Conservation (phyloP, 2,888 invertebrate species). For the Leptopilina syphax region DNA sequence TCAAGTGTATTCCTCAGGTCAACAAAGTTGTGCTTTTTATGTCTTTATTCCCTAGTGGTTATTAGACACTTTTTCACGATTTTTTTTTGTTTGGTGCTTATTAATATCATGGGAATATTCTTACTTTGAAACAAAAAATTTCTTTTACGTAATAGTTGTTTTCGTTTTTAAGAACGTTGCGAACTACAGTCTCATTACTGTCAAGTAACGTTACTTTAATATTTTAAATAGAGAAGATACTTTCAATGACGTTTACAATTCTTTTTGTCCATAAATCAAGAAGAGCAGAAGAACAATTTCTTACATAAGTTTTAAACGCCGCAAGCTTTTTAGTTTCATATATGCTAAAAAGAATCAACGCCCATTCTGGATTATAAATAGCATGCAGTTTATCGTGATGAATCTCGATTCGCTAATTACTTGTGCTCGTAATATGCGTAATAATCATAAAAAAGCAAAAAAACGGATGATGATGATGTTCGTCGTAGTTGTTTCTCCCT, state of each 20-base stretch:
- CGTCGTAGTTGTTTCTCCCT: conserved; percentile 53
- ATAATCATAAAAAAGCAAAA: conserved; percentile 47
- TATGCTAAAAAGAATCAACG: background rate
- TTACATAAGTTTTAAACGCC: too few relatives aligned
- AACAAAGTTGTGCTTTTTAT: background rate
- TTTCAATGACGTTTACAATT: too few relatives aligned
- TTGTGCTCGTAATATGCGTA: conserved; percentile 53
- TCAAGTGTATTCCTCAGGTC: background rate
- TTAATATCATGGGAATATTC: background rate
- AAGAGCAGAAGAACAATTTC: too few relatives aligned
- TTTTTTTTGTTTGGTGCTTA: background rate
- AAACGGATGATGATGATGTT: too few relatives aligned
- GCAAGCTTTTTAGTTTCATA: too few relatives aligned
- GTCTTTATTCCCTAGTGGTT: background rate
- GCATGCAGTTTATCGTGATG: conserved; percentile 63
- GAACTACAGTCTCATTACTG: too few relatives aligned
- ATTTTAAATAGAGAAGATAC: too few relatives aligned
- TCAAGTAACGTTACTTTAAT: too few relatives aligned
- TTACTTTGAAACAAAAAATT: background rate
- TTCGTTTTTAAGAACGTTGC: too few relatives aligned
- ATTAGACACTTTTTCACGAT: background rate
- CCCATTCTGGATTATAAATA: conserved; percentile 49
- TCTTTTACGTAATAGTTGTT: too few relatives aligned
- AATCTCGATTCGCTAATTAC: conserved; percentile 71
- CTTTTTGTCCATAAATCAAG: too few relatives aligned